Conservation (phyloP, 2,113 vertebrate genomes). For the Platysteira castanea region DNA sequence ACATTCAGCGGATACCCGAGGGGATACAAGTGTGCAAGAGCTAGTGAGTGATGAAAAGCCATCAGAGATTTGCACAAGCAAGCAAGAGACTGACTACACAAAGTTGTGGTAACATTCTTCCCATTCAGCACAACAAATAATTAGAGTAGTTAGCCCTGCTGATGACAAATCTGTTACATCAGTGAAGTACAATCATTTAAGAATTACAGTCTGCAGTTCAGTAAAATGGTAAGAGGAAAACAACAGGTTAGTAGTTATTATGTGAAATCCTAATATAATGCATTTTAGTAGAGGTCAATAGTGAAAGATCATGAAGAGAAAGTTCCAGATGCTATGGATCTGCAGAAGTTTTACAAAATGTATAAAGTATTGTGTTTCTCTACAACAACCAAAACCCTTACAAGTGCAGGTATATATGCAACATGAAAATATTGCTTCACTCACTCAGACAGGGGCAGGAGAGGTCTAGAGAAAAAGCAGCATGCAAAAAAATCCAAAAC, state of each 20-base stretch:
- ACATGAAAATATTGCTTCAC: slow-evolving; percentile 77
- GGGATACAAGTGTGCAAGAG: background rate
- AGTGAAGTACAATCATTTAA: slow-evolving; percentile 41
- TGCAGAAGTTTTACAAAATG: slow-evolving; percentile 73
- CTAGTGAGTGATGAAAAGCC: background rate
- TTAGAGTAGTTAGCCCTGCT: slow-evolving; percentile 22
- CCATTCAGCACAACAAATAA: background rate
- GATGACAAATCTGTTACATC: slow-evolving; percentile 1
- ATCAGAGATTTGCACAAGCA: background rate
- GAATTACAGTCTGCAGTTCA: background rate
- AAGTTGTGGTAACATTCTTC: background rate
- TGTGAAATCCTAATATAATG: slow-evolving; percentile 30
- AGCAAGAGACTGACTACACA: background rate
- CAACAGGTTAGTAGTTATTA: slow-evolving; percentile 52
- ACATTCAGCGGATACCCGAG: background rate
- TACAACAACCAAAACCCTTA: slow-evolving; percentile 74
- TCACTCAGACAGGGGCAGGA: slow-evolving; percentile 67
- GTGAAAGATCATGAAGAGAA: slow-evolving; percentile 52
- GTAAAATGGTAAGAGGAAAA: slow-evolving; percentile 52
- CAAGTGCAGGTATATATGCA: slow-evolving; percentile 73
- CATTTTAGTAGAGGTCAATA: slow-evolving; percentile 60
- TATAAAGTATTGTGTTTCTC: slow-evolving; percentile 75
- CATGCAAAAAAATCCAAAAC: slow-evolving; percentile 62
- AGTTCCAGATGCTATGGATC: slow-evolving; percentile 58
- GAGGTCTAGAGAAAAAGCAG: slow-evolving; percentile 46